phyloP scores from a whole-genome alignment of 2,113 vertebrate genomes.

The Triplophysa dalaica region DNA sequence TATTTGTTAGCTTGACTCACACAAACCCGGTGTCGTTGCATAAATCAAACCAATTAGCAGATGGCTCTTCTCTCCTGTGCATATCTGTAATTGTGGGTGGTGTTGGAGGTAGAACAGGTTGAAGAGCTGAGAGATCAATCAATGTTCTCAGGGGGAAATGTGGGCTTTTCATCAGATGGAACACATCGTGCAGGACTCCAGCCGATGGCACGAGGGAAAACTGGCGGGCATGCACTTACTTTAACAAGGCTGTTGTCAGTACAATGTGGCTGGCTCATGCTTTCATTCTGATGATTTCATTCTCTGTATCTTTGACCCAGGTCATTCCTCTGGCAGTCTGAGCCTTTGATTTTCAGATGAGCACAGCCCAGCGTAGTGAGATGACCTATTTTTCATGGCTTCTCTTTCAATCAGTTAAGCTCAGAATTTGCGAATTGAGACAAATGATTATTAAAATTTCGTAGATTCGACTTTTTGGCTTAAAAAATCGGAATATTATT shows the following conservation, averaged over 20 bases:
- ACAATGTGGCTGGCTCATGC: slow-evolving; percentile 12
- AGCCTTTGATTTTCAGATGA: slow-evolving; percentile 38
- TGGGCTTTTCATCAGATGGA: slow-evolving; percentile 41
- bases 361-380: not conserved
- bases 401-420: not conserved
- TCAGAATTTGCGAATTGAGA: not conserved
- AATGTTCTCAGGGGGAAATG: slow-evolving; percentile 36
- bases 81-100: slow-evolving; percentile 18
- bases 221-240: slow-evolving; percentile 13
- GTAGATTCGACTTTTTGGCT: too few species aligned
- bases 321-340: not conserved
- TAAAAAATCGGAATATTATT: not conserved
- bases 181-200: slow-evolving; percentile 28
- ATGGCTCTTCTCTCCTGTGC: slow-evolving; percentile 24
- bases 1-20: slow-evolving; percentile 33
- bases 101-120: slow-evolving; percentile 8
- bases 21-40: slow-evolving; percentile 33
- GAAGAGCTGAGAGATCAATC: slow-evolving; percentile 27
- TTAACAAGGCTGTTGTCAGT: slow-evolving; percentile 40
- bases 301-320: slow-evolving; percentile 35
- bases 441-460: not conserved
- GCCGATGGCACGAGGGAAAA: slow-evolving; percentile 9
- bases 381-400: slow-evolving; percentile 21
- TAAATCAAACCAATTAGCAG: slow-evolving; percentile 47
- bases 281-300: slow-evolving; percentile 38